Evolutionary conservation across 2,113 vertebrate species (phyloP).

Genomic region (Oreochromis aureus): DNA sequence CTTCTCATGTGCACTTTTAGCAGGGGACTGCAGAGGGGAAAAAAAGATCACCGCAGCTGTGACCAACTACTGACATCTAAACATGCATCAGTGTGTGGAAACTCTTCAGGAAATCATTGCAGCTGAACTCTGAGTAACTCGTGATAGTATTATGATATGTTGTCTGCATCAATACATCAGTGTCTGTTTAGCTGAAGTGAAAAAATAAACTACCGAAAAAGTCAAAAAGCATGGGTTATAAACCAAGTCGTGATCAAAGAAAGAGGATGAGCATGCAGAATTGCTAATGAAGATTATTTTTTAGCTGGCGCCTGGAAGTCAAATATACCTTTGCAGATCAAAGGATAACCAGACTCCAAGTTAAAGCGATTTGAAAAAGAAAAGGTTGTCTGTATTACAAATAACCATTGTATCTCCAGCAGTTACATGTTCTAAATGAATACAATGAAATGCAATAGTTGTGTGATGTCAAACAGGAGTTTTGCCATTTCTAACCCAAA

Average conservation of each 20-base stretch:
- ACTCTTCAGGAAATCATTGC: neutral
- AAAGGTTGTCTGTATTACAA: neutral
- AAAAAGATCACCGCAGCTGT: neutral
- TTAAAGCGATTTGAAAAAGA: neutral
- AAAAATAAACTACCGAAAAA: neutral
- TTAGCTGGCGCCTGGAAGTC: neutral
- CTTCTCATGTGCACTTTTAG: constrained; percentile 12
- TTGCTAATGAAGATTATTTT: neutral
- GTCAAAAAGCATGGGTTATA: neutral
- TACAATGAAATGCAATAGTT: fast-evolving
- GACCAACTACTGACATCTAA: neutral
- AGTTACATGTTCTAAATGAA: neutral
- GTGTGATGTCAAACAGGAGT: neutral
- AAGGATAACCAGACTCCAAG: neutral
- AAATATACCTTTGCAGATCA: neutral
- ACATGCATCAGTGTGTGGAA: neutral
- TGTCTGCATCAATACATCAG: neutral
- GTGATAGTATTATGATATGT: neutral
- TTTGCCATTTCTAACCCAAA: neutral
- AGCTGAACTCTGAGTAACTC: neutral
- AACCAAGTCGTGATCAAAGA: neutral
- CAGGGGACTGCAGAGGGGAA: neutral
- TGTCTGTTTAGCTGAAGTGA: neutral
- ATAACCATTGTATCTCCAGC: neutral
- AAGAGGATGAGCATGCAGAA: neutral